Percentiles rank a stretch among this genome's conserved stretches.
These are phyloP conservation scores for Grammomys surdaster DNA, from an alignment of 2,113 vertebrate genomes.

Conservation along the genomic window DNA sequence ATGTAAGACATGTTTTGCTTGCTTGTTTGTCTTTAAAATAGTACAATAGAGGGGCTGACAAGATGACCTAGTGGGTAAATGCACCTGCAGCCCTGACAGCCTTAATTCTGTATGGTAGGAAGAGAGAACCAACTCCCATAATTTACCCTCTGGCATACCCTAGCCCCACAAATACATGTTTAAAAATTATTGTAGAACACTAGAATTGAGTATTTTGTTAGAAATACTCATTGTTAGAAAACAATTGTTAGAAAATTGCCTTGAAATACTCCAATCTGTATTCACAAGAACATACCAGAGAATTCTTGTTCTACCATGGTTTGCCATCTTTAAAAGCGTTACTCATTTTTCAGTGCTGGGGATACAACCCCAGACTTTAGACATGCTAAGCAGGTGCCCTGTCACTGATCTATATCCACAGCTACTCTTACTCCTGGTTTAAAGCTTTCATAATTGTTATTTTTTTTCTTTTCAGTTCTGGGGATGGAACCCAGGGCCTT, in stretches of 20 bases:
- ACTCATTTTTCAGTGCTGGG: neutral
- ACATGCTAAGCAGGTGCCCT: neutral
- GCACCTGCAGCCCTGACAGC: neutral
- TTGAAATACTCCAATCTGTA: neutral
- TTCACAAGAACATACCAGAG: neutral
- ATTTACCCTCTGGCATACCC: neutral
- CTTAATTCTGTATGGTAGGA: neutral
- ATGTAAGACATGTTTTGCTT: neutral
- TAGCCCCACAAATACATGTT: neutral
- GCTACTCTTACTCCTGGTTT: neutral
- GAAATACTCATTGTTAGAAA: no score
- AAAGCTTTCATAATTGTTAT: neutral
- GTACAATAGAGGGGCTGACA: neutral
- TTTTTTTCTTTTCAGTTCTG: neutral
- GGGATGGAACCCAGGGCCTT: neutral
- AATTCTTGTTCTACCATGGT: neutral
- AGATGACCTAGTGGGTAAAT: neutral
- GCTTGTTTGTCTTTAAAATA: neutral
- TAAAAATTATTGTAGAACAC: neutral
- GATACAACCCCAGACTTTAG: neutral
- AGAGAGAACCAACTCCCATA: neutral
- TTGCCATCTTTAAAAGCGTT: neutral
- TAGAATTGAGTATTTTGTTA: slow-evolving; percentile 16
- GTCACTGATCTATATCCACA: neutral
- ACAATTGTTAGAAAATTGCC: neutral